Percentiles rank a stretch among this genome's conserved stretches.
Evolutionary conservation across 2,797 vertebrate species (phyloP).

Genomic region (Australoheros facetus): DNA sequence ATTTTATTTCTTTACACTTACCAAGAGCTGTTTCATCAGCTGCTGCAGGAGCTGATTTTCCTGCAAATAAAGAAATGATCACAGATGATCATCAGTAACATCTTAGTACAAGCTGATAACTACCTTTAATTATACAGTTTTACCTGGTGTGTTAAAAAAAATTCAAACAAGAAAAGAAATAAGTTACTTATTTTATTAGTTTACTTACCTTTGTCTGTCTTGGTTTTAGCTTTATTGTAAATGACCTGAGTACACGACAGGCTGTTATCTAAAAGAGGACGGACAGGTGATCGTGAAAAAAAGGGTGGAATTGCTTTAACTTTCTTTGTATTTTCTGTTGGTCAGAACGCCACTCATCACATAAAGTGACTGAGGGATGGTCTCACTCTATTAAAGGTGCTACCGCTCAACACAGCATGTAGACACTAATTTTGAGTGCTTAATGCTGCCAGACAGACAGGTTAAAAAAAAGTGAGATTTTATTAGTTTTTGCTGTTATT

Average conservation of each 20-base stretch:
- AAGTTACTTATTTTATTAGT: neutral
- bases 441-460: no score
- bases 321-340: no score
- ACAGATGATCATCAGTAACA: neutral
- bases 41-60: neutral
- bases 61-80: neutral
- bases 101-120: neutral
- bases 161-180: neutral
- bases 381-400: no score
- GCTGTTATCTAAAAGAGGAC: neutral
- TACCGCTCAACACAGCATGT: no score
- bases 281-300: neutral
- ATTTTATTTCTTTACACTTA: neutral
- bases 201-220: neutral
- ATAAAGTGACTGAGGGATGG: no score
- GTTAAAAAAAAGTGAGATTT: no score
- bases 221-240: neutral
- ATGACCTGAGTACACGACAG: neutral
- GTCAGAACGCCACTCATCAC: no score
- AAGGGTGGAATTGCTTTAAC: neutral
- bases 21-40: neutral
- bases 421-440: no score
- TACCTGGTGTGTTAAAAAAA: neutral
- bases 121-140: neutral
- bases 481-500: no score